Evolutionary conservation across 2,888 invertebrate genomes (phyloP), one percentile per base, ranked within the genome.

Genomic region (Calliphora vomitoria): DNA sequence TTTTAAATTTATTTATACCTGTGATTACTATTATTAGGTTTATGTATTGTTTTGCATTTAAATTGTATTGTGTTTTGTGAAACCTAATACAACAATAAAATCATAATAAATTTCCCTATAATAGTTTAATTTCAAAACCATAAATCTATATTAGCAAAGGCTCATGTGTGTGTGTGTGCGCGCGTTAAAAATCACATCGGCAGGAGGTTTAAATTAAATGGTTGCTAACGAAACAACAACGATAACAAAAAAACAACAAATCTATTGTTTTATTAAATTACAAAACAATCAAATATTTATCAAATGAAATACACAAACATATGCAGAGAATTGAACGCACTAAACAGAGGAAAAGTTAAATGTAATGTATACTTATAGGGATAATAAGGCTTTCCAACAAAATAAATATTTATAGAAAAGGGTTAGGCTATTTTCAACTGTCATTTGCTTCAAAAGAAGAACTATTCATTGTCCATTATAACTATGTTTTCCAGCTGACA

Each of bases 101-200:
- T 55, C 44, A 84, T 85, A 82, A 85, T 82, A 87, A 85, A 85
- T 87, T 78, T 87, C 5, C 72, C 60, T 81, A 76, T 72, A 87
- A 85, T 82, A 85, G 84, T 82, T 74, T 78, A 72, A 85, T 78
- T 81, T 74, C 47, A 38, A 84, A 78, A 74, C 76, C 87, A 85
- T 87, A 87, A 87, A 85, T 85, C 85, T 74, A 53, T 82, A 74
- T 82, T 66, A 78, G 25, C 53, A 69, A 66, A 72, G 18, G 20
- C 11, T 18, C 35, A 35, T 25, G 25, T 13, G 13, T 41, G 1
- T 10, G 62, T 80, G 3, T 60, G 20, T n/a, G 44, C 41, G 8
- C 20, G 60, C 53, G 25, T 18, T 31, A 72, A 71, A 85, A 75
- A 81, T 71, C 58, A 85, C 35, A 81, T 15, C 64, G 62, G 71